Percentiles rank a stretch among this genome's conserved stretches.
These are phyloP conservation scores for Caranx ignobilis DNA, from an alignment of 2,113 vertebrate genomes.

Conservation along the genomic window DNA sequence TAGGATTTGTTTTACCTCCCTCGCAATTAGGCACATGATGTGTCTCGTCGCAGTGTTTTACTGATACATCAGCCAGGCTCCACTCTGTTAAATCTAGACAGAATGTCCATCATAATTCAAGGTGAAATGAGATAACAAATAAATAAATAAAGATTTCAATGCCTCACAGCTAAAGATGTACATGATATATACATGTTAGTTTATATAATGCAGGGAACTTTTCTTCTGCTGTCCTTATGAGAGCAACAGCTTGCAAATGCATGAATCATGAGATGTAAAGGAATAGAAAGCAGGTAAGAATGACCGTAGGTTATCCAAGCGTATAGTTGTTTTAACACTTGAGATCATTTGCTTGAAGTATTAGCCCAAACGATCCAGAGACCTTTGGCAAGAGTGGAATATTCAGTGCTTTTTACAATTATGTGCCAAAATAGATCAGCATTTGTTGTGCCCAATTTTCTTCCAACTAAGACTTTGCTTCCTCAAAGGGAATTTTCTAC, in stretches of 20 bases:
- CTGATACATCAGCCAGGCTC: constrained; percentile 26
- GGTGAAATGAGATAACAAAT: not conserved
- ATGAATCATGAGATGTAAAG: constrained; percentile 27
- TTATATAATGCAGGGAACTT: not conserved
- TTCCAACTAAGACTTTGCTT: constrained; percentile 61
- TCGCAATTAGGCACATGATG: constrained; percentile 53
- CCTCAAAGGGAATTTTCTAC: constrained; percentile 73
- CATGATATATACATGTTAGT: constrained; percentile 2
- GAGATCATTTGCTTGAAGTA: constrained; percentile 35
- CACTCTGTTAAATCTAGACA: not conserved
- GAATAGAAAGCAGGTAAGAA: constrained; percentile 12
- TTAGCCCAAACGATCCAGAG: constrained; percentile 33
- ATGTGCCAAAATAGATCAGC: constrained; percentile 63
- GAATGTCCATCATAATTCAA: constrained; percentile 24
- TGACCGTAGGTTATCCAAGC: constrained; percentile 16
- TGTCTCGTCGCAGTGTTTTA: constrained; percentile 32
- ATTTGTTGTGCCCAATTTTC: constrained; percentile 67
- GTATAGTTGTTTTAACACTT: not conserved
- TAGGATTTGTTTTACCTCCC: constrained; percentile 56
- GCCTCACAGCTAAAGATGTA: constrained; percentile 27
- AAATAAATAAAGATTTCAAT: constrained; percentile 1
- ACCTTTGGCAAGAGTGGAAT: constrained; percentile 56
- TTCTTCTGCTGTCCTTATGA: not conserved
- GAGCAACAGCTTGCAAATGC: constrained; percentile 14
- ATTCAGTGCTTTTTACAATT: constrained; percentile 55